These are phyloP conservation scores for Nyctereutes procyonoides DNA, from an alignment of 2,113 vertebrate species.

Conservation along the genomic window DNA sequence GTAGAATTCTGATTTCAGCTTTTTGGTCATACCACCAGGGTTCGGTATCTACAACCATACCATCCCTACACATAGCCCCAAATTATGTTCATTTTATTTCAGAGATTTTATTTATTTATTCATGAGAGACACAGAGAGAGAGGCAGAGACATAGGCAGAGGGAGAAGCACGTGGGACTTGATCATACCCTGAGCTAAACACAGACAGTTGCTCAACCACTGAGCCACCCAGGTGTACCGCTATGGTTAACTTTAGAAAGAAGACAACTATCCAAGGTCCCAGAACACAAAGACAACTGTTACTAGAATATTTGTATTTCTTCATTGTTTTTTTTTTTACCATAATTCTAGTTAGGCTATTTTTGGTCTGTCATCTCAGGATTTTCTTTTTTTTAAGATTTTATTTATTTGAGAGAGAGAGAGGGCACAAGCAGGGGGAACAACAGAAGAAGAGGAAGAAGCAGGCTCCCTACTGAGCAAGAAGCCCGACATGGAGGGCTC, in stretches of 20 bases:
- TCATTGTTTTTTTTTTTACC: neutral
- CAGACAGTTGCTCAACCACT: no score
- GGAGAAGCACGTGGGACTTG: no score
- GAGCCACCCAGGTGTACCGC: no score
- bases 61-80: neutral
- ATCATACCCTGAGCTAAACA: no score
- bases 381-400: neutral
- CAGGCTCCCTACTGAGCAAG: no score
- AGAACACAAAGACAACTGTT: neutral
- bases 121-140: no score
- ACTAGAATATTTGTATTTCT: constrained; percentile 47
- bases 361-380: neutral
- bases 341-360: neutral
- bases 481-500: no score
- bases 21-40: neutral
- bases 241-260: constrained; percentile 18
- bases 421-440: no score
- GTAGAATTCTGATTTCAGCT: neutral
- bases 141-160: no score
- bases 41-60: neutral
- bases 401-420: no score
- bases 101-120: no score
- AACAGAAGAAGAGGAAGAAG: no score
- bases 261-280: neutral
- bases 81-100: constrained; percentile 19